Percentiles rank a stretch among this genome's conserved stretches.
Conservation (phyloP, 2,888 invertebrate genomes). For the Branchinecta sandiegonensis region DNA sequence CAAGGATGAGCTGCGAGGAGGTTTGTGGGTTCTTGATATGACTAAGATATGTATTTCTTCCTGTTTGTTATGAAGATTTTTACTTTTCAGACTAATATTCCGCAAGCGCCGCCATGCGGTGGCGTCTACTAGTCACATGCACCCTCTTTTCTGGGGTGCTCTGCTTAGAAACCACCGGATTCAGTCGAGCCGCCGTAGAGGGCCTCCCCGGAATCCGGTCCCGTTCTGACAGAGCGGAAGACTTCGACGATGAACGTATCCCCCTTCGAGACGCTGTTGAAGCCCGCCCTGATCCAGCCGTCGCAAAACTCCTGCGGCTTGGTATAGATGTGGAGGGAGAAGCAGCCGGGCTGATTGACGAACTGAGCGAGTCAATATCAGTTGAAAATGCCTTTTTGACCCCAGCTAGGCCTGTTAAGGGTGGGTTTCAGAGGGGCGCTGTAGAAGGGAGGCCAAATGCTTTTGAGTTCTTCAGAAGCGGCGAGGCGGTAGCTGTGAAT, state of each 20-base stretch:
- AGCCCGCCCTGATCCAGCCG: slow-evolving; percentile 31
- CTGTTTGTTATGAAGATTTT: background rate
- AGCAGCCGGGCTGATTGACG: background rate
- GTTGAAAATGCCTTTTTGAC: background rate
- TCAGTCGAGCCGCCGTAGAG: slow-evolving; percentile 12
- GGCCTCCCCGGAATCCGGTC: background rate
- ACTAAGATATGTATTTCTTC: too few species aligned
- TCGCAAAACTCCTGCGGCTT: background rate
- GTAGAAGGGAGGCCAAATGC: slow-evolving; percentile 17
- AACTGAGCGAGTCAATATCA: background rate
- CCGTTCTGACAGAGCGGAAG: slow-evolving; percentile 33
- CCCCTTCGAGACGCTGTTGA: slow-evolving; percentile 25
- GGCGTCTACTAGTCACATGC: slow-evolving; percentile 7
- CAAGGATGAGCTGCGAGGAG: too few species aligned
- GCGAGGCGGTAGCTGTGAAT: background rate
- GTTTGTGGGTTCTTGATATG: too few species aligned
- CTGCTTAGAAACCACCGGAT: background rate
- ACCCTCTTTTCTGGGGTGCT: too few species aligned
- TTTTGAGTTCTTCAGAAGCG: background rate
- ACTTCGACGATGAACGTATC: slow-evolving; percentile 32
- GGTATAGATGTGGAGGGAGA: background rate
- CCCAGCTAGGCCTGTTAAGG: background rate
- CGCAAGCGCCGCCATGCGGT: background rate
- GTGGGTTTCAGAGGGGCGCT: slow-evolving; percentile 19
- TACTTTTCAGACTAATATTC: slow-evolving; percentile 7